phyloP scores from a whole-genome alignment of 2,113 vertebrate species.

The Pachyramphus minor region DNA sequence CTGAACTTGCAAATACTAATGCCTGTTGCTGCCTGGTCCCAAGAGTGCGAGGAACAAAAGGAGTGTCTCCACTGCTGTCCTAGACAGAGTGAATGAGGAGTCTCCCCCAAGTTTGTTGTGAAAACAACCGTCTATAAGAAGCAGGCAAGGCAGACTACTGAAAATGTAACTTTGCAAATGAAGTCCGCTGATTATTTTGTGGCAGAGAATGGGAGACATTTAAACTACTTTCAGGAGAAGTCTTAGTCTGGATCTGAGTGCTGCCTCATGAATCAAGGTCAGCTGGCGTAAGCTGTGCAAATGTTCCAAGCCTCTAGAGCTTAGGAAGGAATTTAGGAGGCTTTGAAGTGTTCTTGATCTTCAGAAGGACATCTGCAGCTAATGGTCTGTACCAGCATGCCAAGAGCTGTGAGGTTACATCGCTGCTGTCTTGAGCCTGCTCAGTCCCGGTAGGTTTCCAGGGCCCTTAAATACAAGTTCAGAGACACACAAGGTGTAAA shows the following conservation, averaged over 20 bases:
- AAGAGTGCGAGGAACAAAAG: not conserved
- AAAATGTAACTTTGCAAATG: not conserved
- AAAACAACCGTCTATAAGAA: not conserved
- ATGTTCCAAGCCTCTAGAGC: conserved; percentile 39
- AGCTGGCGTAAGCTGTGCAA: not conserved
- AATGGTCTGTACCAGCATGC: not conserved
- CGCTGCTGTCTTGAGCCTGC: not conserved
- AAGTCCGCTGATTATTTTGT: not conserved
- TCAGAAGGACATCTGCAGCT: conserved; percentile 56
- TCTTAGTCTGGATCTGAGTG: not conserved
- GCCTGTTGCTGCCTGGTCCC: not conserved
- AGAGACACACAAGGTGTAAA: conserved; percentile 18
- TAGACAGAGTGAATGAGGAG: not conserved
- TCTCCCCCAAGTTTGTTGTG: not conserved
- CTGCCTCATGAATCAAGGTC: conserved; percentile 33
- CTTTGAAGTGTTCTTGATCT: conserved; percentile 57
- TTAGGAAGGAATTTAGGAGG: conserved; percentile 34
- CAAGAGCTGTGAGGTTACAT: not conserved
- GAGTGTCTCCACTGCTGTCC: not conserved
- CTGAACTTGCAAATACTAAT: not conserved
- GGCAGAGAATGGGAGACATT: not conserved
- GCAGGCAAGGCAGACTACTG: not conserved
- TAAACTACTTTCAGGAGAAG: not conserved
- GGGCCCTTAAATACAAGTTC: conserved; percentile 13
- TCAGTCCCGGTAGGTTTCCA: not conserved